Conservation (phyloP, 2,113 vertebrate species). For the Tauraco erythrolophus region DNA sequence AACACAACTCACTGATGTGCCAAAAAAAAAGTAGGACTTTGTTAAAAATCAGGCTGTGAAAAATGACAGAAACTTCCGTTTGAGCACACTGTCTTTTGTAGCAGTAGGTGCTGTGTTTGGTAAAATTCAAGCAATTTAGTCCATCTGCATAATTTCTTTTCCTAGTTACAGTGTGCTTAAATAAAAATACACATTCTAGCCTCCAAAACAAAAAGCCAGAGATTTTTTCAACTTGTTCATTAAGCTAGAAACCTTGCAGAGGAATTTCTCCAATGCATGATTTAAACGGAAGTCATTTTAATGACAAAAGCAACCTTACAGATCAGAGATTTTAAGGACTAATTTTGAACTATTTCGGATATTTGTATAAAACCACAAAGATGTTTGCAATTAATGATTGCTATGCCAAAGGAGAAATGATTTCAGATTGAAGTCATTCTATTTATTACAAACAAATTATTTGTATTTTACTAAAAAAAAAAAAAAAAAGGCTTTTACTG, state of each 20-base stretch:
- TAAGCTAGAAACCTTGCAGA: background rate
- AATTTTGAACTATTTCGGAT: background rate
- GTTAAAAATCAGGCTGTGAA: background rate
- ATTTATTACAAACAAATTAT: background rate
- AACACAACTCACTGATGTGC: background rate
- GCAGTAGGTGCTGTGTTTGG: background rate
- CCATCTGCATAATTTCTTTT: background rate
- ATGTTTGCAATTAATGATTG: background rate
- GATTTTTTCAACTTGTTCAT: background rate
- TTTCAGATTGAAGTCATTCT: background rate
- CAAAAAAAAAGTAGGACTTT: background rate
- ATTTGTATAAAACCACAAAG: background rate
- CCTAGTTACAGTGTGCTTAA: background rate
- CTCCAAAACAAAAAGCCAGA: background rate
- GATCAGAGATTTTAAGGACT: background rate
- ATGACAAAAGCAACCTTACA: background rate
- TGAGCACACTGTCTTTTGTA: background rate
- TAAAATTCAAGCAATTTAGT: background rate
- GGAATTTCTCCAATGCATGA: background rate
- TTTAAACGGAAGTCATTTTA: slow-evolving; percentile 17
- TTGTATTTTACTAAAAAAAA: background rate
- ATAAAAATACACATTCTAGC: background rate
- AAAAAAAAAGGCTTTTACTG: background rate
- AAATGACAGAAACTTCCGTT: background rate
- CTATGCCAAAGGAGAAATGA: background rate